Evolutionary conservation across 1,140 invertebrate species (phyloP), one percentile per base, ranked within the genome.

Genomic region (Neocloeon triangulifer): DNA sequence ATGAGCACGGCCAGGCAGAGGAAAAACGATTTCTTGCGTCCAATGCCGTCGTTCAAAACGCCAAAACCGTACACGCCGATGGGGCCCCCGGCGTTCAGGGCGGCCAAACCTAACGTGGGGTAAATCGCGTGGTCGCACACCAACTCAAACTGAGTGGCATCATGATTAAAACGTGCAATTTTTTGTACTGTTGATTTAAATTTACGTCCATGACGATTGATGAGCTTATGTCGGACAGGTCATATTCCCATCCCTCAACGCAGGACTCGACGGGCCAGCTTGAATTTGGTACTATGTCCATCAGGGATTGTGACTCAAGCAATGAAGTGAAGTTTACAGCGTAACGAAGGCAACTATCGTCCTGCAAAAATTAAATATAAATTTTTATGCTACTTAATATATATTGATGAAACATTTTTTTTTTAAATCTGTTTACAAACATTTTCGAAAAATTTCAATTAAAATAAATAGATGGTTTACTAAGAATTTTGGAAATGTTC

Each of bases 61-160:
- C 80, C 80, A 53, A 85, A 86, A 9, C 77, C 55, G 46, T 82
- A 84, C 5, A 85, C 80, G 19, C 80, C 80, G 36, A 85, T 66
- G 0, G 80, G 77, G 15, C 80, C 79, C 15, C 80, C 81, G 22
- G 73, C 52, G 48, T 85, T 86, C 19, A 85, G 55, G 1, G 77
- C 72, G 1, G 78, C 76, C 37, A 84, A 56, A 7, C 76, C 78
- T 29, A 85, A 58, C 2, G 78, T 84, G 4, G 79, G 79, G 52
- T 81, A 85, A 41, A 85, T 80, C 37, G 71, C 69, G 37, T 65
- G 62, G 36, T 78, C 69, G 46, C 81, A 88, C 21, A 88, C 80
- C 41, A 85, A 58, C 59, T 82, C 65, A 49, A 80, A 85, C 80
- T 85, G 54, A 43, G n/a, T n/a, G n/a, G n/a, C n/a, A n/a, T n/a